Evolutionary conservation across 2,113 vertebrate genomes (phyloP), one percentile per base, ranked within the genome.

Genomic region (Cavia aperea): DNA sequence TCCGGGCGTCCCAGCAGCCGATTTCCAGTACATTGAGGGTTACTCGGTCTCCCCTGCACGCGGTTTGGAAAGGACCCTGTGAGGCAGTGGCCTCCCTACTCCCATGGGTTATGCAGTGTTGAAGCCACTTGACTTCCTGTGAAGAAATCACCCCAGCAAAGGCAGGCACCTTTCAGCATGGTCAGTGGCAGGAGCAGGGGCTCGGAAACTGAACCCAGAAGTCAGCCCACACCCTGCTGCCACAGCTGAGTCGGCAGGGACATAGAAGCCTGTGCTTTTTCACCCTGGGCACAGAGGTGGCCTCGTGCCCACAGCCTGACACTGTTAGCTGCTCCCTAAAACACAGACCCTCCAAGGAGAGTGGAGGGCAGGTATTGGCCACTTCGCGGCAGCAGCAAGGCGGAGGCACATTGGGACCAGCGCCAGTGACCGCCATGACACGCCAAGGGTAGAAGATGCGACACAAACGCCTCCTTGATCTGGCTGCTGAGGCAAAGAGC

Each of bases 371-470:
- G 46, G 29, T 78, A 46, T 78, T 7, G 2, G 29, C 75, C 15
- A 4, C 43, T 4, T 13, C 24, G 3, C 23, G 46, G 43, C 72
- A 29, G 72, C 39, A 7, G 5, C 23, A 33, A 56, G 63, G 12
- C 39, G 21, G 21, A 23, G 62, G 26, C 26, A 2, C 14, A 3
- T 11, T 21, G 68, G 6, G 29, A 63, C 81, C 1, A 0, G 66
- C 13, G 13, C 7, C 31, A 4, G 68, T 8, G 36, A 58, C 81
- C 1, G 0, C 14, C 73, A 2, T 1, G n/a, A n/a, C 18, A 5
- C 33, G 33, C 19, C 9, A 33, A 7, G 31, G 36, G 46, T 43
- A 19, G 24, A 33, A 29, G n/a, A 39, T 8, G 26, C 39, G 21
- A 5, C 33, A 1, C 5, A 6, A 9, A 7, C 8, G 0, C 14